phyloP scores from a whole-genome alignment of 2,113 vertebrate species.

The Elephantulus edwardii region DNA sequence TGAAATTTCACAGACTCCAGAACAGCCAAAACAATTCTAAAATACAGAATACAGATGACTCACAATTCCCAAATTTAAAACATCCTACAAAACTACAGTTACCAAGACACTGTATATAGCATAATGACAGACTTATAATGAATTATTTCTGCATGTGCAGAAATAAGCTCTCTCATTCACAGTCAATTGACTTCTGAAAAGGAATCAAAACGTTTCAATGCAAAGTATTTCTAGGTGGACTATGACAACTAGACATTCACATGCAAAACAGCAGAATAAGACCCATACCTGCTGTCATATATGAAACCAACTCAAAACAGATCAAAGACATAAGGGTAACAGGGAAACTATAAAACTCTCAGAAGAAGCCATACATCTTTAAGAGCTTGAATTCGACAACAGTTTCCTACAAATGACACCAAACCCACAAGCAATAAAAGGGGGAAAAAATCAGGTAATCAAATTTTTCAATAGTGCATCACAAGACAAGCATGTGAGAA shows the following conservation, averaged over 20 bases:
- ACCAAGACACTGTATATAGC: background rate
- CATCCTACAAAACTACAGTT: background rate
- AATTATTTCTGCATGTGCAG: background rate
- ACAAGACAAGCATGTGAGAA: conserved; percentile 13
- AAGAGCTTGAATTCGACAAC: background rate
- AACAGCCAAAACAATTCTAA: background rate
- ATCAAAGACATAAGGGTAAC: background rate
- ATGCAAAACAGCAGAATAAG: background rate
- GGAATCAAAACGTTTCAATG: background rate
- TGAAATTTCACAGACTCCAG: background rate
- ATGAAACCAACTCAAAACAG: background rate
- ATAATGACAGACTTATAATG: background rate
- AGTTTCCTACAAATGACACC: background rate
- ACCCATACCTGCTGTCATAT: background rate
- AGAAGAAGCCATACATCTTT: background rate
- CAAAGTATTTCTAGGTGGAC: background rate
- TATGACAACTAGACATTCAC: conserved; percentile 2
- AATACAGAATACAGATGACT: background rate
- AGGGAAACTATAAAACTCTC: background rate
- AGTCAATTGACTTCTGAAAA: background rate
- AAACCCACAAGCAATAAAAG: conserved; percentile 8
- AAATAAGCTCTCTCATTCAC: background rate
- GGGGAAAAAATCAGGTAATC: background rate
- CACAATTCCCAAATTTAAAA: background rate
- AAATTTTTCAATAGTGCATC: background rate